phyloP scores from a whole-genome alignment of 2,888 invertebrate genomes.

The Tetheella fluctuosa region DNA sequence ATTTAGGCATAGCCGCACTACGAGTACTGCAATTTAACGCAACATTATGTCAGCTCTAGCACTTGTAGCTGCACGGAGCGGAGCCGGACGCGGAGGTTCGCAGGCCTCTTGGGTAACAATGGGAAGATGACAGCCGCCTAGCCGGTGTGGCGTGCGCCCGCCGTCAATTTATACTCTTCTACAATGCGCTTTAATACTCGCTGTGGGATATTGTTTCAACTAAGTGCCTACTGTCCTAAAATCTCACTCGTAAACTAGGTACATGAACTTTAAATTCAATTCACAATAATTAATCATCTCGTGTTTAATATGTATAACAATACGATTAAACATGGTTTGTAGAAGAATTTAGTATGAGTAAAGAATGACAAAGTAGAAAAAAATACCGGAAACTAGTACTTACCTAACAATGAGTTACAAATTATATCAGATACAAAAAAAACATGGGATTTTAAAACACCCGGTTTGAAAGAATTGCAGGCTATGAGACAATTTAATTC shows the following conservation, averaged over 20 bases:
- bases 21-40: background rate
- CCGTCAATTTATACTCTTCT: background rate
- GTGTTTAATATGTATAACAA: no score
- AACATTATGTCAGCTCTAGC: background rate
- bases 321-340: no score
- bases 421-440: no score
- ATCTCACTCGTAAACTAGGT: background rate
- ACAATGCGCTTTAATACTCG: constrained; percentile 1
- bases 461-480: background rate
- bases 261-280: background rate
- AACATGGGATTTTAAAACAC: background rate
- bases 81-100: background rate
- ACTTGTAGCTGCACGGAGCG: background rate
- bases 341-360: no score
- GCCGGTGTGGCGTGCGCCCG: background rate
- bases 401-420: no score
- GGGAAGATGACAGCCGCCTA: background rate
- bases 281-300: no score
- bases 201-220: background rate
- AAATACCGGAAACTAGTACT: no score
- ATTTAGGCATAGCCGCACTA: background rate
- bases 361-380: no score
- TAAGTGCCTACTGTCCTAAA: no score
- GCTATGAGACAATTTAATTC: background rate
- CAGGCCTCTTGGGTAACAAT: constrained; percentile 3